Evolutionary conservation across 2,113 vertebrate species (phyloP), one percentile per base, ranked within the genome.

Genomic region (Eidolon helvum): DNA sequence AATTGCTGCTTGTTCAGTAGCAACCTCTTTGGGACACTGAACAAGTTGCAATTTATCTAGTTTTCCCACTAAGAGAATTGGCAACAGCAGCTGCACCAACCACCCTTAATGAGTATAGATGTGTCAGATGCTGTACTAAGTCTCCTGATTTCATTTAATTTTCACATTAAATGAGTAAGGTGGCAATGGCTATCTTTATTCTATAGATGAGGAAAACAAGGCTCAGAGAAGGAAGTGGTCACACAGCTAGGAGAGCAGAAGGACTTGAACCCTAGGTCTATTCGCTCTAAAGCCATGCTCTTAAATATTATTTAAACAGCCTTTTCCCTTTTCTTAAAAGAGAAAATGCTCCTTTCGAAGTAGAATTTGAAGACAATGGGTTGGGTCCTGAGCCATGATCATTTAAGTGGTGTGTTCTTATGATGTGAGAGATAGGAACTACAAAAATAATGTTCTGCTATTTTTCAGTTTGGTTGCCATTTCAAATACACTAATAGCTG

Each of bases 1-100:
- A 98, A 97, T 98, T 93, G 97, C 96, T 96, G 87, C 97, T 96
- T 95, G 95, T 95, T 84, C 83, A 86, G 93, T 94, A 83, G 94
- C 74, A 96, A 93, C 83, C 89, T 96, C 88, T 94, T 63, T 94
- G 97, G 97, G 96, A 97, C 87, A 71, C 11, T 40, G 50, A 97
- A 63, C 0, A 10, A 95, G 88, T 71, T 93, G 65, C 91, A 80
- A 65, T 95, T 96, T 92, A 87, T 96, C 94, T 69, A 65, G 89
- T 69, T 79, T 96, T 94, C 72, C 74, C 63, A 79, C 75, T 72
- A 40, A 79, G 91, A 91, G 82, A 84, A 74, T 72, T 93, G 89
- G 87, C 33, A 82, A 55, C 48, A 83, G 65, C 35, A 82, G 71
- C 57, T 21, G 15, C 21, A 48, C 63, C 43, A 53, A 38, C 61